These are phyloP conservation scores for Hyperoplus immaculatus DNA, from an alignment of 2,797 vertebrate genomes.

Conservation along the genomic window DNA sequence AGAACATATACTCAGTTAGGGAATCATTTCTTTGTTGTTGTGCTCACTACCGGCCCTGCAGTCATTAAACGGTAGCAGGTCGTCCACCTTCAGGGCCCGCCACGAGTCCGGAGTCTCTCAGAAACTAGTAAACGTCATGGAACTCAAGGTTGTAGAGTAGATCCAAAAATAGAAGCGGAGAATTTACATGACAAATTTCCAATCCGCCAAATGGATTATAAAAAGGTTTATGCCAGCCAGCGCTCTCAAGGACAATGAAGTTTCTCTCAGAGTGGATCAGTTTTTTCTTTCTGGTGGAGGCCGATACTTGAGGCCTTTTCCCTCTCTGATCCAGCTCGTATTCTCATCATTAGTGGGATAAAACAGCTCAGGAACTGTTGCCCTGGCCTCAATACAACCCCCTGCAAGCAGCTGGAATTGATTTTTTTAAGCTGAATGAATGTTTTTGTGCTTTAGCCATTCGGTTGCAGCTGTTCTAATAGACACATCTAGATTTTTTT, in stretches of 20 bases:
- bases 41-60: conserved; percentile 3
- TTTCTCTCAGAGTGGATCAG: conserved; percentile 16
- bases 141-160: conserved; percentile 47
- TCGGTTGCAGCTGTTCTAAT: conserved; percentile 58
- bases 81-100: conserved; percentile 34
- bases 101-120: conserved; percentile 35
- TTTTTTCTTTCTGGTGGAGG: conserved; percentile 21
- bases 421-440: conserved; percentile 47
- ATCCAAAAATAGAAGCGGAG: conserved; percentile 52
- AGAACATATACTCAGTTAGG: background rate
- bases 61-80: conserved; percentile 54
- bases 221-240: conserved; percentile 15
- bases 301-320: conserved; percentile 11
- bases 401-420: conserved; percentile 15
- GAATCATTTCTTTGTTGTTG: background rate
- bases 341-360: conserved; percentile 27
- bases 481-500: conserved; percentile 14
- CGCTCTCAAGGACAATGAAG: conserved; percentile 48
- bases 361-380: conserved; percentile 24
- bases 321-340: conserved; percentile 14
- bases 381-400: conserved; percentile 32
- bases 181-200: conserved; percentile 54
- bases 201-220: conserved; percentile 46
- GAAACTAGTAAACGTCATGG: conserved; percentile 55
- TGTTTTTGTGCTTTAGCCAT: conserved; percentile 46